Base-by-base conservation (phyloP, 2,113 vertebrate species). In the Neotragus moschatus region DNA sequence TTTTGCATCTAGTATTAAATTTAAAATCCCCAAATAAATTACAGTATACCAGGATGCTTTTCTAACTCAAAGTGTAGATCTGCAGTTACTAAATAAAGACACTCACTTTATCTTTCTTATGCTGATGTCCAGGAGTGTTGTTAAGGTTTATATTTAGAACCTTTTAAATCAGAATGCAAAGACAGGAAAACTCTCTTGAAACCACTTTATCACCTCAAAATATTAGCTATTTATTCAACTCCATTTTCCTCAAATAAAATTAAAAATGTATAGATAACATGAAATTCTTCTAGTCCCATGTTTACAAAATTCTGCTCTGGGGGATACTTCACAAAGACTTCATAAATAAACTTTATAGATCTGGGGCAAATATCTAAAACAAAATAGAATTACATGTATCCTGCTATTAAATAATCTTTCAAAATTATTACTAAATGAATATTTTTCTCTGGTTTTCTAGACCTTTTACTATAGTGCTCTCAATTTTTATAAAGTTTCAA, bases 111-210 rank as follows among this genome's bases (percentile, higher is more conserved):
- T 55, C 84, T 93, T 87, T 23, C n/a, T 89, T 81, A 66, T 39
- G 36, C 17, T 80, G 45, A 66, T 91, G 56, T 75, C 73, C 56
- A 91, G 4, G 19, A 89, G 53, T 63, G 30, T 73, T 92, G 28
- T 75, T 93, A 85, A 61, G 63, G 13, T 14, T 80, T 95, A 93
- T 89, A 82, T 98, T 87, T 92, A 80, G 63, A 97, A 96, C 1
- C 61, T 81, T 94, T 86, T 90, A 96, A n/a, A 25, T 47, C 8
- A 84, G 47, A 55, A 58, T 58, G 11, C 94, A 85, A 93, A 96
- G 95, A 92, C 33, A 70, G 85, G 56, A 94, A 82, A 93, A 39
- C 36, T 13, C 39, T 85, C 45, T 82, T 14, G 15, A 92, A 88
- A 81, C 4, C 9, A 82, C 21, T 55, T 51, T 23, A 79, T 93